These are phyloP conservation scores for Gallirallus australis DNA, from an alignment of 2,797 vertebrate genomes.

Conservation along the genomic window DNA sequence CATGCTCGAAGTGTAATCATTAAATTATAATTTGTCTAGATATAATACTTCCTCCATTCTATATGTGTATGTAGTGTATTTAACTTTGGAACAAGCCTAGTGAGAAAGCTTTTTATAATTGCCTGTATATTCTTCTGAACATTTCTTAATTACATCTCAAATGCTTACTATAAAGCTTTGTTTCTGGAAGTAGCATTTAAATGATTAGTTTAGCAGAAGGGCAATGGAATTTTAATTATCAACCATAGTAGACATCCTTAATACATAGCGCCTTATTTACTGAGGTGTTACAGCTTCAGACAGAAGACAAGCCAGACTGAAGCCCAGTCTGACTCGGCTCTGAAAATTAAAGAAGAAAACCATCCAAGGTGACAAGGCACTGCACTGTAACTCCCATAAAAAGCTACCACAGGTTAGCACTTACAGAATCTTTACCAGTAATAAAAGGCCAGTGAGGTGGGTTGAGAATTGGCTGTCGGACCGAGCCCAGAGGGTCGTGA, in stretches of 20 bases:
- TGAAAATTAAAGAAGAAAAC: not conserved
- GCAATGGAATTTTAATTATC: conserved; percentile 8
- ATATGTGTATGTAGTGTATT: not conserved
- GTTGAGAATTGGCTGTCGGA: no score
- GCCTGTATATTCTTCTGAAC: not conserved
- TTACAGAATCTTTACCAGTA: not conserved
- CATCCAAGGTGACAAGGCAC: not conserved
- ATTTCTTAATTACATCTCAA: conserved; percentile 9
- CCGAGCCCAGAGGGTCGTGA: no score
- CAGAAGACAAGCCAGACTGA: not conserved
- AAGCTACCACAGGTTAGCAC: not conserved
- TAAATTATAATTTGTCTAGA: not conserved
- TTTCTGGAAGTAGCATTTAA: conserved; percentile 7
- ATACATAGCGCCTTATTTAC: not conserved
- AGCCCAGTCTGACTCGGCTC: not conserved
- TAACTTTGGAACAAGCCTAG: not conserved
- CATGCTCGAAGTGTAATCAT: not conserved
- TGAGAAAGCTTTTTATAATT: conserved; percentile 19
- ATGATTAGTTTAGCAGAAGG: not conserved
- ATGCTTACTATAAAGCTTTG: not conserved
- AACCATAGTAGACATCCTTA: not conserved
- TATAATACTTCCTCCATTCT: not conserved
- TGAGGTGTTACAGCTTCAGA: not conserved
- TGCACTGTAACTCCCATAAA: not conserved
- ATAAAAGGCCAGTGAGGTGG: not conserved